A percentile compares a stretch with the other conserved stretches of the same genome.
Conservation (phyloP, 2,113 vertebrate genomes). For the Rhea americana region DNA sequence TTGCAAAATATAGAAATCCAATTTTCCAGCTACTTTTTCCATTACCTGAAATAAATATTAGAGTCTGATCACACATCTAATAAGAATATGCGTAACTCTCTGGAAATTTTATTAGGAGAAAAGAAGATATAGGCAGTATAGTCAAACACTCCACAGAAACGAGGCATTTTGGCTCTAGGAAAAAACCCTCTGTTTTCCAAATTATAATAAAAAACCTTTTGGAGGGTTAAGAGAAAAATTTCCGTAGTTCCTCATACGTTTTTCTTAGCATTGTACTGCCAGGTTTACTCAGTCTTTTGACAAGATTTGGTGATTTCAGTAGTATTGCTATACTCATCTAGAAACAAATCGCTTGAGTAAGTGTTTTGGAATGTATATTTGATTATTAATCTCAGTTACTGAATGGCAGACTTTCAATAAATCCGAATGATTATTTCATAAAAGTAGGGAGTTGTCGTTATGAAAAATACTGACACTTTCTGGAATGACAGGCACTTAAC, state of each 20-base stretch:
- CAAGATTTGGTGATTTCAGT: not conserved
- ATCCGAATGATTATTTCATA: not conserved
- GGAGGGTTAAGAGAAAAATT: not conserved
- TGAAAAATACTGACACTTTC: not conserved
- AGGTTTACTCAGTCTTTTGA: not conserved
- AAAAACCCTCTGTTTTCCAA: not conserved
- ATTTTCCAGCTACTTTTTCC: slow-evolving; percentile 62
- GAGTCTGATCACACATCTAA: slow-evolving; percentile 44
- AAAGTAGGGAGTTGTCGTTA: not conserved
- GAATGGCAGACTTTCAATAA: not conserved
- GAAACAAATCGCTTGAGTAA: not conserved
- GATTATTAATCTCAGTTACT: not conserved
- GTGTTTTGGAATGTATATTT: not conserved
- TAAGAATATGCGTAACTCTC: slow-evolving; percentile 39
- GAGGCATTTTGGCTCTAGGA: not conserved
- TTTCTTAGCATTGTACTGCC: not conserved
- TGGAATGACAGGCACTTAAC: not conserved
- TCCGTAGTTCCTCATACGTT: not conserved
- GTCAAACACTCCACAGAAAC: slow-evolving; percentile 29
- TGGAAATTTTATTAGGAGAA: slow-evolving; percentile 24
- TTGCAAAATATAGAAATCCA: slow-evolving; percentile 56
- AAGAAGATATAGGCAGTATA: not conserved
- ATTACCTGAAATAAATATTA: slow-evolving; percentile 64
- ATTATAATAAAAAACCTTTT: not conserved
- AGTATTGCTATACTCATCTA: not conserved